Conservation (phyloP, 2,113 vertebrate genomes). For the Glareola pratincola region DNA sequence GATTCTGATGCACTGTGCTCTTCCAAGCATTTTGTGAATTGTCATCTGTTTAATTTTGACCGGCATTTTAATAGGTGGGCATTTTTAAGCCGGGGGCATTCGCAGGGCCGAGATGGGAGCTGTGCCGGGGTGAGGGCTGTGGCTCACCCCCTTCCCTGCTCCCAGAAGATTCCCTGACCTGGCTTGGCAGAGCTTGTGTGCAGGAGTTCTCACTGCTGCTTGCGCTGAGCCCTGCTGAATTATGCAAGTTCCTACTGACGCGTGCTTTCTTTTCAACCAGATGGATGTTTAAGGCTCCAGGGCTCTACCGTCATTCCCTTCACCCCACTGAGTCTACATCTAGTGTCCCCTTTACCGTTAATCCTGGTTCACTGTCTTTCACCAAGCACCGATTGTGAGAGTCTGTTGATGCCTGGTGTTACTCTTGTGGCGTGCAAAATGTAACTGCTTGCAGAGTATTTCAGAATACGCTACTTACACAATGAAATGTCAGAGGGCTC, state of each 20-base stretch:
- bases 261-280: neutral
- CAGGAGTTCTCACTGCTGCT: neutral
- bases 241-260: neutral
- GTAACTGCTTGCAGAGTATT: neutral
- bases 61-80: neutral
- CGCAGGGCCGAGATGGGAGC: neutral
- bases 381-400: neutral
- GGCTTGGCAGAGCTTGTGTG: neutral
- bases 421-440: neutral
- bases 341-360: neutral
- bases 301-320: neutral
- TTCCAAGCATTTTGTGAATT: neutral
- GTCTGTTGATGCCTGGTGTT: neutral
- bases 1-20: neutral
- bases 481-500: conserved; percentile 82
- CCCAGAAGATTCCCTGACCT: neutral
- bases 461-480: conserved; percentile 76
- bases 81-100: fast-evolving
- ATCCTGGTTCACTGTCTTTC: neutral
- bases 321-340: neutral
- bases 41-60: neutral
- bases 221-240: neutral
- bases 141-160: neutral
- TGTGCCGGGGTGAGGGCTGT: neutral
- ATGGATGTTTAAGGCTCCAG: neutral